phyloP scores from a whole-genome alignment of 1,140 invertebrate genomes.

The Pteromalus puparum region DNA sequence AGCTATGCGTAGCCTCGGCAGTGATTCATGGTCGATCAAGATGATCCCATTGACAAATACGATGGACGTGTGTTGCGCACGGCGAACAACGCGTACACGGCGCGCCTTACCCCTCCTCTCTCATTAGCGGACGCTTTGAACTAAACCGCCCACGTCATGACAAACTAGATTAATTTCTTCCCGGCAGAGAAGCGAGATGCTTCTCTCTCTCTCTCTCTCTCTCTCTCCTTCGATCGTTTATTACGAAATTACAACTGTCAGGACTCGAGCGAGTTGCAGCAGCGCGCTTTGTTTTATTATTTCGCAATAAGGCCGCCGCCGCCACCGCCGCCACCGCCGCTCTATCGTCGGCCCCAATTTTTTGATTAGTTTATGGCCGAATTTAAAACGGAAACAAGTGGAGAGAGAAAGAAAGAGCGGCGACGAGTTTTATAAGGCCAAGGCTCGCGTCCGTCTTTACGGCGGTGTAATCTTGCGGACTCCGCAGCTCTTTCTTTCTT shows the following conservation, averaged over 20 bases:
- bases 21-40: slow-evolving; percentile 68
- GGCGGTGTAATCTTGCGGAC: slow-evolving; percentile 30
- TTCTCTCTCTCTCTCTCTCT: slow-evolving; percentile 53
- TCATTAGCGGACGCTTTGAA: slow-evolving; percentile 76
- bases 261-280: slow-evolving; percentile 32
- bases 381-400: slow-evolving; percentile 44
- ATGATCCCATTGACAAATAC: slow-evolving; percentile 74
- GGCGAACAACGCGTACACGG: slow-evolving; percentile 68
- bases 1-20: neutral
- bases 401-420: neutral
- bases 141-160: slow-evolving; percentile 75
- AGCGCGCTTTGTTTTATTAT: slow-evolving; percentile 28
- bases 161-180: slow-evolving; percentile 77
- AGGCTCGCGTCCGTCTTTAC: slow-evolving; percentile 4
- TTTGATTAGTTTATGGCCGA: slow-evolving; percentile 50
- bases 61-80: slow-evolving; percentile 70
- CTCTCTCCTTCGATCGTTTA: slow-evolving; percentile 68
- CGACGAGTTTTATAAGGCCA: slow-evolving; percentile 34
- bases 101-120: slow-evolving; percentile 72
- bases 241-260: slow-evolving; percentile 75
- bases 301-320: slow-evolving; percentile 17
- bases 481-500: neutral
- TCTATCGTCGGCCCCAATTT: slow-evolving; percentile 46
- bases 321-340: neutral
- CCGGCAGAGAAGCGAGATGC: slow-evolving; percentile 61